Conservation (phyloP, 2,797 vertebrate genomes). For the Fistularia tabacaria region DNA sequence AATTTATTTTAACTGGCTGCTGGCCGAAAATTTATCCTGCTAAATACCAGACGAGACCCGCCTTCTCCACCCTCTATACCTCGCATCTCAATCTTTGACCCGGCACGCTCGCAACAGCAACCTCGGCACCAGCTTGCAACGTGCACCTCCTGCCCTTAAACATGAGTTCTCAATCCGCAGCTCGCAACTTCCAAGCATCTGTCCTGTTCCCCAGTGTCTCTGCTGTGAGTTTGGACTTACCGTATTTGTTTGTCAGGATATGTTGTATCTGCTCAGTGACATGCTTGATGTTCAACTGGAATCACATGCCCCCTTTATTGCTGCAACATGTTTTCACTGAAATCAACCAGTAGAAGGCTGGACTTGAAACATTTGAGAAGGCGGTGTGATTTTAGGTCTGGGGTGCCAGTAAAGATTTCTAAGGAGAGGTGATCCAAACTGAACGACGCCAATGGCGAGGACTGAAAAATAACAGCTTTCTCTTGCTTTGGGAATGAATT, state of each 20-base stretch:
- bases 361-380: slow-evolving; percentile 10
- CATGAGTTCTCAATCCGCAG: neutral
- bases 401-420: slow-evolving; percentile 7
- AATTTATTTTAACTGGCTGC: too few species aligned
- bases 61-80: too few species aligned
- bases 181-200: slow-evolving; percentile 2
- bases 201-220: slow-evolving; percentile 6
- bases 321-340: slow-evolving; percentile 37
- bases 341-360: slow-evolving; percentile 11
- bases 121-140: neutral
- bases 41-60: too few species aligned
- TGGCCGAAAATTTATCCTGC: too few species aligned
- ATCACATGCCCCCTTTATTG: slow-evolving; percentile 48
- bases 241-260: slow-evolving; percentile 40
- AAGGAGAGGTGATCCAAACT: slow-evolving; percentile 4
- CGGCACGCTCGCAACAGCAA: too few species aligned
- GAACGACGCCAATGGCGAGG: slow-evolving; percentile 9
- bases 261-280: slow-evolving; percentile 30
- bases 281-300: slow-evolving; percentile 46
- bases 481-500: slow-evolving; percentile 20
- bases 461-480: slow-evolving; percentile 24
- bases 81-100: too few species aligned
- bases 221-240: slow-evolving; percentile 2
- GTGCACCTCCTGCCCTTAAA: neutral
- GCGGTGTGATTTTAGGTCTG: slow-evolving; percentile 14